Percentiles rank a stretch among this genome's conserved stretches.
Evolutionary conservation across 2,113 vertebrate genomes (phyloP).

Genomic region (Eptesicus fuscus): DNA sequence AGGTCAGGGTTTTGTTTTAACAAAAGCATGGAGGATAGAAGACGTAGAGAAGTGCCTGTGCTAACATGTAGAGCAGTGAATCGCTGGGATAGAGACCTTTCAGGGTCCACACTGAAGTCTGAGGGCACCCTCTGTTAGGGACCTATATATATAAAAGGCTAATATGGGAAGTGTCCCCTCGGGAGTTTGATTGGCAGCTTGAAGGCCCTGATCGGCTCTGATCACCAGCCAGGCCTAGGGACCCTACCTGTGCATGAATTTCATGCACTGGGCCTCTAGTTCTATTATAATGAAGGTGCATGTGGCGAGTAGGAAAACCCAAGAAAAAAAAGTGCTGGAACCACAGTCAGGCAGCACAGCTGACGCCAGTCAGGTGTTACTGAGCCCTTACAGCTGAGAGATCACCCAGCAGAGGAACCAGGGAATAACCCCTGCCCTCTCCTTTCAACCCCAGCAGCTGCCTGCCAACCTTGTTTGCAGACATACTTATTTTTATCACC

Average conservation of each 20-base stretch:
- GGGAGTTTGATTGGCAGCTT: too few species aligned
- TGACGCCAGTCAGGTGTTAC: neutral
- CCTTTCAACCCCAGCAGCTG: accelerated
- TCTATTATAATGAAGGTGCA: neutral
- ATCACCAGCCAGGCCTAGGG: too few species aligned
- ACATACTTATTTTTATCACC: neutral
- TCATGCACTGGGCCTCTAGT: too few species aligned
- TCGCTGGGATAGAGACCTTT: accelerated
- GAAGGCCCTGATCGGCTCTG: too few species aligned
- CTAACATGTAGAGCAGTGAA: accelerated
- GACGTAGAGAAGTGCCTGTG: neutral
- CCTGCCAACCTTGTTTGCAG: neutral
- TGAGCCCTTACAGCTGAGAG: neutral
- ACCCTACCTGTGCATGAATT: too few species aligned
- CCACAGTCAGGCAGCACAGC: neutral
- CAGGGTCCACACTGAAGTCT: neutral
- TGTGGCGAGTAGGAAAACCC: neutral
- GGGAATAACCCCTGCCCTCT: accelerated
- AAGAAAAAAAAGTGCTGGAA: neutral
- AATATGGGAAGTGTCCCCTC: too few species aligned
- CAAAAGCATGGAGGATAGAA: neutral
- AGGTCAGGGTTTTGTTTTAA: too few species aligned
- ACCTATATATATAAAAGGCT: too few species aligned
- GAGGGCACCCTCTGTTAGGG: neutral
- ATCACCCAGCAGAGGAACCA: accelerated